A percentile compares a stretch with the other conserved stretches of the same genome.
Evolutionary conservation across 1,140 invertebrate genomes (phyloP).

Genomic region (Psix sp.): DNA sequence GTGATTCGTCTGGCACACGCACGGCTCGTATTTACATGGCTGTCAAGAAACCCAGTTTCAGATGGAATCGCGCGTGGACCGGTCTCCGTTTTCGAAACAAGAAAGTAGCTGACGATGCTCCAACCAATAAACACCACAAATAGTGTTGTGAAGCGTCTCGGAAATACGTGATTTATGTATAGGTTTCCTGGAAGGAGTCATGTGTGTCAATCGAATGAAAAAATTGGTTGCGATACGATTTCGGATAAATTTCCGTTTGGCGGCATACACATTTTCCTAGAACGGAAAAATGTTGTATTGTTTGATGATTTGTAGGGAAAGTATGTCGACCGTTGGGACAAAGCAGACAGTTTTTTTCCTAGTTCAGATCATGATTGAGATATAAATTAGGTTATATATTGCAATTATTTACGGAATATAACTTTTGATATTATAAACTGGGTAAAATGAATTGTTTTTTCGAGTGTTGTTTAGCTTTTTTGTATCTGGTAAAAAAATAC

Average conservation of each 20-base stretch:
- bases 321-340: slow-evolving; percentile 23
- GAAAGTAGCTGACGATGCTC: slow-evolving; percentile 9
- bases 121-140: neutral
- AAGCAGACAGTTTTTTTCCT: slow-evolving; percentile 14
- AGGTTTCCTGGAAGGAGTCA: slow-evolving; percentile 17
- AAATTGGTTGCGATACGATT: slow-evolving; percentile 29
- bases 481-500: too few species aligned
- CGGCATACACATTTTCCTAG: slow-evolving; percentile 25
- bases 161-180: slow-evolving; percentile 23
- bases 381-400: slow-evolving; percentile 14
- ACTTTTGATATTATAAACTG: neutral
- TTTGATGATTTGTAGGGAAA: slow-evolving; percentile 28
- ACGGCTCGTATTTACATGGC: slow-evolving; percentile 59
- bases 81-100: neutral
- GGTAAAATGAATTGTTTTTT: neutral
- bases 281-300: slow-evolving; percentile 25
- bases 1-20: slow-evolving; percentile 64
- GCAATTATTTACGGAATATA: slow-evolving; percentile 16
- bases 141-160: slow-evolving; percentile 24
- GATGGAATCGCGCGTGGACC: slow-evolving; percentile 15
- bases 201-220: slow-evolving; percentile 2
- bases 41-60: slow-evolving; percentile 23
- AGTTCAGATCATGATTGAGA: slow-evolving; percentile 7
- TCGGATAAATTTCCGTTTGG: slow-evolving; percentile 37
- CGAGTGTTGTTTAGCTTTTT: neutral